Base-by-base conservation (phyloP, 2,113 vertebrate species). In the Noturus placidus region DNA sequence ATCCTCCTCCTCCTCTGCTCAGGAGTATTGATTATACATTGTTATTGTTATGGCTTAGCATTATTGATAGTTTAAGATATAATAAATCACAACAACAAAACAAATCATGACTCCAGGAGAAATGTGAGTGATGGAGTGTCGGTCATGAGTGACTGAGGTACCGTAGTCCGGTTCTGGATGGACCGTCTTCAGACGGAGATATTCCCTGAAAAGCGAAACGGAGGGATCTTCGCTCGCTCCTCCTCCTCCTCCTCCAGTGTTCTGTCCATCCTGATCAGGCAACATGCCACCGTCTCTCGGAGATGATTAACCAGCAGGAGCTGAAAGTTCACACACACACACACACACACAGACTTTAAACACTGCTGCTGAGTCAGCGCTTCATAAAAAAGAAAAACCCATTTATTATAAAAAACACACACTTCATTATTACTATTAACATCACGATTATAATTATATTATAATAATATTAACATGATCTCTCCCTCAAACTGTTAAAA, bases 101-200 rank as follows among this genome's bases (percentile, higher is more conserved):
- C n/a, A n/a, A n/a, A n/a, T n/a, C 35, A 38, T 72, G 15, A 42
- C 20, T 19, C 67, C 15, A 30, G 63, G 27, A 17, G 8, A 22
- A 4, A 8, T 7, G 35, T 13, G 72, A 5, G 11, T 0, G 25
- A 5, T 42, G 2, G 74, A 14, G 42, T 2, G 80, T 14, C 4
- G 22, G 30, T 20, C 15, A 22, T 81, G 33, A 11, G 25, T 59
- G 0, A 50, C 13, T 83, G 0, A 33, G 33, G 94, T 95, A 99
- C 98, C 97, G 0, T 99, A 99, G 92, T 99, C 97, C 0, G 98
- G 98, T 38, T 97, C 93, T 0, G 98, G 98, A 63, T 99, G 98
- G 22, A 98, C 95, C 0, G 97, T 99, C 89, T 91, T 94, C 22
- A 99, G 95, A 52, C 95, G 96, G 84, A 99, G 96, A 91, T 98